phyloP scores from a whole-genome alignment of 2,113 vertebrate species.

The Tyrannus savana region DNA sequence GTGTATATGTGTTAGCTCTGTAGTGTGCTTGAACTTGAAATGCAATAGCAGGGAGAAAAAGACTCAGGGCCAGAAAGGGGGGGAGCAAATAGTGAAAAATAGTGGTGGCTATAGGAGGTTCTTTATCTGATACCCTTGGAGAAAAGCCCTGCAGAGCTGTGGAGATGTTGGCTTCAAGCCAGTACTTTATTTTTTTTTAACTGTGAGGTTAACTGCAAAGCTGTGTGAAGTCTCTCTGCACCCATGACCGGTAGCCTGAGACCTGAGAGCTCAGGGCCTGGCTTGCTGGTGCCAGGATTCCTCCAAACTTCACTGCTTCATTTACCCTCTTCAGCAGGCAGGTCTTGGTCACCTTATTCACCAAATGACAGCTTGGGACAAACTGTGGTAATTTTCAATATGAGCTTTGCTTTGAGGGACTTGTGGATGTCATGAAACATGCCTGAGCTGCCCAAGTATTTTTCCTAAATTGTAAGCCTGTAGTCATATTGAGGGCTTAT shows the following conservation, averaged over 20 bases:
- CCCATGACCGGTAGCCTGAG: neutral
- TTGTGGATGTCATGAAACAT: accelerated
- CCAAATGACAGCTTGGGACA: neutral
- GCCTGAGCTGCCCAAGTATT: neutral
- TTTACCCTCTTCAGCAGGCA: neutral
- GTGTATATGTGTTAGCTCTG: neutral
- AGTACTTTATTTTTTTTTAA: neutral
- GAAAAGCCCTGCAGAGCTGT: neutral
- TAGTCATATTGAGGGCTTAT: neutral
- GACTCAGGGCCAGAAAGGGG: neutral
- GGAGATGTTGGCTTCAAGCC: neutral
- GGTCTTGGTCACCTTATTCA: neutral
- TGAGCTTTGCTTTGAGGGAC: neutral
- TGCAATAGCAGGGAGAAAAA: neutral
- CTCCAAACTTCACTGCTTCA: neutral
- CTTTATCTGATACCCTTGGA: neutral
- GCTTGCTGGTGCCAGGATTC: neutral
- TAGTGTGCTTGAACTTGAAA: neutral
- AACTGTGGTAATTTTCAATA: accelerated
- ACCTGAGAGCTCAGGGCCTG: neutral
- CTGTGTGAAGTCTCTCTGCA: neutral
- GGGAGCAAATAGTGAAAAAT: neutral
- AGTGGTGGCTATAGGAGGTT: neutral
- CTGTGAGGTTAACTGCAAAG: neutral
- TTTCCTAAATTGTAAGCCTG: neutral